These are phyloP conservation scores for Bothrops jararaca DNA, from an alignment of 2,113 vertebrate genomes.

Conservation along the genomic window DNA sequence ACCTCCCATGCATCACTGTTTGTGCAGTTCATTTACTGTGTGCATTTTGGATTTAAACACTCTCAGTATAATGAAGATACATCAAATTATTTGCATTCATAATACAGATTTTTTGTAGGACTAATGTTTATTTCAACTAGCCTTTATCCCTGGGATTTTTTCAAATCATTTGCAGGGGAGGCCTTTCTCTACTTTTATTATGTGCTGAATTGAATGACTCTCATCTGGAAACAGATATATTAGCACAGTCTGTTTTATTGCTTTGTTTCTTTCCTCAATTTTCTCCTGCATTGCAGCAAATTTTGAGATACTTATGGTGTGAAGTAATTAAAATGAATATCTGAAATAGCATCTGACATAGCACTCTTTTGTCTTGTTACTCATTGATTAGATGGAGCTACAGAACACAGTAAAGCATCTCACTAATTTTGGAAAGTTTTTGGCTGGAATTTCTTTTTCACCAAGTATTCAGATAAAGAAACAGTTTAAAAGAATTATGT, in stretches of 20 bases:
- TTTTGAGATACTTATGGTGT: constrained; percentile 37
- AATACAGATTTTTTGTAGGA: constrained; percentile 39
- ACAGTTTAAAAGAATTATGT: constrained; percentile 17
- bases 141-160: constrained; percentile 54
- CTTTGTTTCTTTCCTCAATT: constrained; percentile 45
- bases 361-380: constrained; percentile 49
- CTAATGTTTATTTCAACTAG: constrained; percentile 51
- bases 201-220: constrained; percentile 50
- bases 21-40: constrained; percentile 55
- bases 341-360: constrained; percentile 55
- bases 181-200: constrained; percentile 49
- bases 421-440: constrained; percentile 22
- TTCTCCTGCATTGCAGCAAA: constrained; percentile 56
- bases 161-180: constrained; percentile 59
- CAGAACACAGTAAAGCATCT: constrained; percentile 14
- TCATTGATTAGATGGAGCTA: constrained; percentile 53
- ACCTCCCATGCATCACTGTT: constrained; percentile 22
- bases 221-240: constrained; percentile 64
- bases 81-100: constrained; percentile 52
- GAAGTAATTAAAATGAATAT: constrained; percentile 62
- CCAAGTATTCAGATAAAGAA: constrained; percentile 23
- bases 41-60: constrained; percentile 53
- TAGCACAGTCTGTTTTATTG: constrained; percentile 35
- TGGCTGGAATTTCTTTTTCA: constrained; percentile 11
- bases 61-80: constrained; percentile 58